Conservation (phyloP, 2,888 invertebrate genomes). For the Pomacea canaliculata region DNA sequence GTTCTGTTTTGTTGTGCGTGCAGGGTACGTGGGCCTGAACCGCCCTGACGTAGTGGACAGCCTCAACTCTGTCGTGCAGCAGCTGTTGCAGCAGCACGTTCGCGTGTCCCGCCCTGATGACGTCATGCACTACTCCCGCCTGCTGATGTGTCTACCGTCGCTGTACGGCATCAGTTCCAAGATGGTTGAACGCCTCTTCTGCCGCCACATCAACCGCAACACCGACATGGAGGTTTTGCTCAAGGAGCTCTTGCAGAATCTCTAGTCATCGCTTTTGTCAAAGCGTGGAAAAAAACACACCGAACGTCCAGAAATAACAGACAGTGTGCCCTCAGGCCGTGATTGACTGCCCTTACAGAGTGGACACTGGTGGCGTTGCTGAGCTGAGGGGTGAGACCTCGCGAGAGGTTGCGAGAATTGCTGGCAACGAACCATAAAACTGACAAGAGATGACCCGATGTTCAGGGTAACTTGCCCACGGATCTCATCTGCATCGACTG, state of each 20-base stretch:
- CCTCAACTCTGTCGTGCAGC: slow-evolving; percentile 60
- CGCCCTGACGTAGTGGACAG: slow-evolving; percentile 53
- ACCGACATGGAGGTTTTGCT: slow-evolving; percentile 62
- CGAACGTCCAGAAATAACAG: not conserved
- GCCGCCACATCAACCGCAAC: slow-evolving; percentile 57
- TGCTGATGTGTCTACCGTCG: slow-evolving; percentile 63
- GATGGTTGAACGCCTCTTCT: slow-evolving; percentile 65
- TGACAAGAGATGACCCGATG: too few relatives aligned
- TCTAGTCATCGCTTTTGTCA: slow-evolving; percentile 28
- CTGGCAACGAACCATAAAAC: too few relatives aligned
- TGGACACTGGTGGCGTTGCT: not conserved
- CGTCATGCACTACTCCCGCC: slow-evolving; percentile 64
- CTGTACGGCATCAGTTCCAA: slow-evolving; percentile 63
- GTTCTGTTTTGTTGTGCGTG: slow-evolving; percentile 17
- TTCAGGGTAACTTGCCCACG: too few relatives aligned
- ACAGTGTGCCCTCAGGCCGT: too few relatives aligned
- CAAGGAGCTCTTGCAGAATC: slow-evolving; percentile 59
- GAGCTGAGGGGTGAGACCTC: not conserved
- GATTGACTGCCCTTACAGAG: not conserved
- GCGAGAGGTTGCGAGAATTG: too few relatives aligned
- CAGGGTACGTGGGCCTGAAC: slow-evolving; percentile 59
- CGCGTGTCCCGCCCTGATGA: slow-evolving; percentile 53
- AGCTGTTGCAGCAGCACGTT: slow-evolving; percentile 63
- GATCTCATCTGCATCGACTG: too few relatives aligned
- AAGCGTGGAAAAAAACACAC: not conserved